Evolutionary conservation across 1,140 invertebrate genomes (phyloP), one percentile per base, ranked within the genome.

Genomic region (Lethocerus indicus): DNA sequence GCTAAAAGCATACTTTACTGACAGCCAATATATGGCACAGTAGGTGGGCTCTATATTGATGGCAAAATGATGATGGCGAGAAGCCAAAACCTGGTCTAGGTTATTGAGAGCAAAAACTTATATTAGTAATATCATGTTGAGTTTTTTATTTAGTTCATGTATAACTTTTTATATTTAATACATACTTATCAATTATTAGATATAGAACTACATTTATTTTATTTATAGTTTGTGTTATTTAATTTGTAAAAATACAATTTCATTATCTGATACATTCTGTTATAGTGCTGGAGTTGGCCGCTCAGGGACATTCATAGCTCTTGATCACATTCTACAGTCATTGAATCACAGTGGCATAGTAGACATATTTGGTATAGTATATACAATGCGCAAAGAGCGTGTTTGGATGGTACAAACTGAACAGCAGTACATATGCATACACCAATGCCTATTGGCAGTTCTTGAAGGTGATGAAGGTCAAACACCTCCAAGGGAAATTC

Each of bases 341-440:
- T 81, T 87, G 47, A 72, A 80, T 32, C 75, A 79, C 47, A 27
- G 36, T n/a, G 76, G 75, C 2, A 83, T 87, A 61, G 76, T 87
- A 12, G 95, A 98, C 69, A 89, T 98, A 51, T 98, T 95, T 66
- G 89, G 89, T 54, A 92, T 95, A 58, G 94, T 98, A 16, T 84
- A 83, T 68, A 82, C 84, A 54, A 95, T 98, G 91, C 75, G 95
- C 37, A 86, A 87, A 64, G 90, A 98, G 65, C 75, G 95, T 47
- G 91, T 94, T 12, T 93, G 89, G 81, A 97, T 98, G 93, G 93
- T 98, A 24, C 86, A 89, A 67, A 88, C 86, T 3, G 86, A 95
- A 71, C 88, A 93, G 71, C 91, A 95, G 64, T 95, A 94, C 61
- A 93, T 94, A 60, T 95, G 89, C 63, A 91, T 94, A 57, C 88